Conservation (phyloP, 2,888 invertebrate genomes). For the Synergus gifuensis region DNA sequence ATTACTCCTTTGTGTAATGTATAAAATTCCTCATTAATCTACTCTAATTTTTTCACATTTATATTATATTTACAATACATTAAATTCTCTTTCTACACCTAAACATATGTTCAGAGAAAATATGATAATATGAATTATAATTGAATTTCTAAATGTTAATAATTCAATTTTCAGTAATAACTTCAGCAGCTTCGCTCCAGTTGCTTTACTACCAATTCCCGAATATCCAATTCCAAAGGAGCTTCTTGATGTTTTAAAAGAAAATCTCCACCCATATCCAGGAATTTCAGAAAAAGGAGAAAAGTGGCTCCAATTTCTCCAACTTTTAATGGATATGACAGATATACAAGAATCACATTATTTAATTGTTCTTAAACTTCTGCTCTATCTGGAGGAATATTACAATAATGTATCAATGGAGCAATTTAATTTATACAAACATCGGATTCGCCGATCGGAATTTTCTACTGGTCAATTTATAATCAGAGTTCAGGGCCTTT, state of each 20-base stretch:
- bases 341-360: conserved; percentile 2
- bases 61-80: background rate
- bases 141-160: background rate
- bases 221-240: conserved; percentile 20
- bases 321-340: background rate
- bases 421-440: conserved; percentile 4
- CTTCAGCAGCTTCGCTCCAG: background rate
- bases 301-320: conserved; percentile 9
- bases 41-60: background rate
- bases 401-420: conserved; percentile 25
- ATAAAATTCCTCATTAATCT: no score
- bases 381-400: conserved; percentile 28
- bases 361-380: conserved; percentile 18
- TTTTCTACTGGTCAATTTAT: conserved; percentile 13
- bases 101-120: no score
- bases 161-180: background rate
- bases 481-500: conserved; percentile 2
- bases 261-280: background rate
- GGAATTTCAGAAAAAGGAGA: conserved; percentile 8
- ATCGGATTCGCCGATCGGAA: background rate
- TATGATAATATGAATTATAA: no score
- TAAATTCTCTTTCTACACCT: background rate
- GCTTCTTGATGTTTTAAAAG: background rate
- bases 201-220: background rate
- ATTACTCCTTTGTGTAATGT: background rate